A percentile compares a stretch with the other conserved stretches of the same genome.
phyloP scores from a whole-genome alignment of 2,888 invertebrate species.

The Chymomyza amoena region DNA sequence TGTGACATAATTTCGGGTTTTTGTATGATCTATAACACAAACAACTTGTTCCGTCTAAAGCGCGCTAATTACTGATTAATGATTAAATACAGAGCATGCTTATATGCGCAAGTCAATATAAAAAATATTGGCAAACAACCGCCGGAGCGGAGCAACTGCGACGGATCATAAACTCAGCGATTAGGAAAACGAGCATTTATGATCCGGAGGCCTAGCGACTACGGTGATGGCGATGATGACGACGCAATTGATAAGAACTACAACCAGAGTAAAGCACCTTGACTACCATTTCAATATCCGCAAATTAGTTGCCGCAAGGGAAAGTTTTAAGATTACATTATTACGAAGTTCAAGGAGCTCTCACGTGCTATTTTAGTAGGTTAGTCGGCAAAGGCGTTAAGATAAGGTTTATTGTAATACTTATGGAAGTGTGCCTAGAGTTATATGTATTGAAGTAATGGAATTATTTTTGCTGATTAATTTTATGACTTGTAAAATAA shows the following conservation, averaged over 20 bases:
- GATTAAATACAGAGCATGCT: conserved; percentile 9
- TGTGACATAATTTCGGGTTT: conserved; percentile 37
- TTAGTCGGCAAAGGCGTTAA: neutral
- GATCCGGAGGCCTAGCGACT: conserved; percentile 41
- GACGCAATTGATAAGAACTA: conserved; percentile 29
- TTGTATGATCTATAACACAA: neutral
- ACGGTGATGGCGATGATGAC: conserved; percentile 38
- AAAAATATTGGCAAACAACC: conserved; percentile 5
- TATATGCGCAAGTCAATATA: conserved; percentile 23
- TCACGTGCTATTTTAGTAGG: neutral
- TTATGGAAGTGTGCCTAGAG: no score
- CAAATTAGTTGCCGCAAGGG: neutral
- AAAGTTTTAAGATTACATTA: neutral
- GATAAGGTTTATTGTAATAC: neutral
- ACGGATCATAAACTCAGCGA: conserved; percentile 2
- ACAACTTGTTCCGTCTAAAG: conserved; percentile 24
- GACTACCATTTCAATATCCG: neutral
- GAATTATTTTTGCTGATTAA: neutral
- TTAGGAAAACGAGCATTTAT: conserved; percentile 48
- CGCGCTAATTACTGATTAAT: conserved; percentile 37
- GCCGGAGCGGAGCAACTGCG: neutral
- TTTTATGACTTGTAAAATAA: neutral
- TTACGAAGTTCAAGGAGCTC: no score
- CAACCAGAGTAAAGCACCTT: conserved; percentile 20
- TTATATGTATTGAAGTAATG: neutral